Conservation (phyloP, 2,888 invertebrate genomes). For the Globia sparganii region DNA sequence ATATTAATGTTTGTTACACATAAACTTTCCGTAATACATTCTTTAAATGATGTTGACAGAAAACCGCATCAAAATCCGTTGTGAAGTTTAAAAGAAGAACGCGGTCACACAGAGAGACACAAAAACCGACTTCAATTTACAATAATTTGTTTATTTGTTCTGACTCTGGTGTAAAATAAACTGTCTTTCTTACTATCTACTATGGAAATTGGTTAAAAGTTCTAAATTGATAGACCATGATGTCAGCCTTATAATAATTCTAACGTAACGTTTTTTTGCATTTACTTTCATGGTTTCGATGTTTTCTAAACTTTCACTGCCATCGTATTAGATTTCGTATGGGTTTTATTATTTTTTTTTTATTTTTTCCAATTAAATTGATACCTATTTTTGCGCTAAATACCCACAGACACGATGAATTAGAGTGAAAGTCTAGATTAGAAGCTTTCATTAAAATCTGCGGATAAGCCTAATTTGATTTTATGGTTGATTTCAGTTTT, state of each 20-base stretch:
- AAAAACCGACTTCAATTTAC: background rate
- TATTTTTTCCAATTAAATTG: background rate
- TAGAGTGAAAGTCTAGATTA: slow-evolving; percentile 36
- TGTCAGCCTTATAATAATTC: slow-evolving; percentile 26
- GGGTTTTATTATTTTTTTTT: background rate
- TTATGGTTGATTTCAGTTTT: slow-evolving; percentile 16
- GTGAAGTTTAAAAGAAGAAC: background rate
- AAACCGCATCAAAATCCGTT: background rate
- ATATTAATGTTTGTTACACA: background rate
- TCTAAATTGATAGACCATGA: slow-evolving; percentile 48
- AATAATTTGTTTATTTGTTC: background rate
- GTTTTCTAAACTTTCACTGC: slow-evolving; percentile 45
- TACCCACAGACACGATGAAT: background rate
- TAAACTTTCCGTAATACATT: background rate
- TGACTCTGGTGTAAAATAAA: background rate
- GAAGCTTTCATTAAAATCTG: background rate
- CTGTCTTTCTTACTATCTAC: slow-evolving; percentile 4
- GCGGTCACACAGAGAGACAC: background rate
- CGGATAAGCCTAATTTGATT: slow-evolving; percentile 35
- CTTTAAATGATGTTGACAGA: background rate
- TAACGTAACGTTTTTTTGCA: slow-evolving; percentile 24
- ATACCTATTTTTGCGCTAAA: background rate
- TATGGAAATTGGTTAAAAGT: slow-evolving; percentile 26
- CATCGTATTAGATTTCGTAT: slow-evolving; percentile 2
- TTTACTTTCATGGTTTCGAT: slow-evolving; percentile 28